A percentile compares a stretch with the other conserved stretches of the same genome.
Evolutionary conservation across 2,888 invertebrate species (phyloP).

Genomic region (Melanotus villosus): DNA sequence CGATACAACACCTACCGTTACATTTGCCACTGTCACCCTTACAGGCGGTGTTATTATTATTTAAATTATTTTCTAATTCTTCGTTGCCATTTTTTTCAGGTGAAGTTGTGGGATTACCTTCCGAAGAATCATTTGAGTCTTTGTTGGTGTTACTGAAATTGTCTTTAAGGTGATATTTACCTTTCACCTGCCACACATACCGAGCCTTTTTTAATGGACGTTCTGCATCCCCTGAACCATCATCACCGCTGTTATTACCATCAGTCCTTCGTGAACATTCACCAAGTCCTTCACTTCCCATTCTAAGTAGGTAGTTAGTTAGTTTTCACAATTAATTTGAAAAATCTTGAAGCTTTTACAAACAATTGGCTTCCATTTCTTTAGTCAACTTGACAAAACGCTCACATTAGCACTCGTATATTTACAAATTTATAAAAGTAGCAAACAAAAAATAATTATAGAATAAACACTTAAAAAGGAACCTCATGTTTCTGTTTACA

Average conservation of each 20-base stretch:
- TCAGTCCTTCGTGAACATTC: conserved; percentile 67
- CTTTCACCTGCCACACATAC: conserved; percentile 79
- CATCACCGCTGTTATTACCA: conserved; percentile 20
- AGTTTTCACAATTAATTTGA: no score
- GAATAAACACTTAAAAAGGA: no score
- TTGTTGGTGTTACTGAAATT: conserved; percentile 55
- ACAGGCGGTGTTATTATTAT: conserved; percentile 29
- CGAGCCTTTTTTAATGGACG: conserved; percentile 78
- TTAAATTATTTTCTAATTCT: conserved; percentile 32
- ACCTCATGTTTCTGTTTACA: no score
- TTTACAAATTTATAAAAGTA: no score
- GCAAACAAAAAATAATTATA: no score
- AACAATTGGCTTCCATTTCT: no score
- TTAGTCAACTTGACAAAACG: no score
- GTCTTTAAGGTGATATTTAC: conserved; percentile 74
- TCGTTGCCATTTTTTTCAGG: conserved; percentile 51
- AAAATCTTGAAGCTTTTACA: no score
- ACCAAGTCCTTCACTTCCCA: conserved; percentile 60
- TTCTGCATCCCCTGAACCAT: conserved; percentile 67
- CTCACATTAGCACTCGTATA: no score
- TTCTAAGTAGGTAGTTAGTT: no score
- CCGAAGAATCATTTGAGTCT: conserved; percentile 26
- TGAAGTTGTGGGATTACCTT: conserved; percentile 25
- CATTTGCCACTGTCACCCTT: conserved; percentile 45
- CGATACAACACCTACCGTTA: conserved; percentile 57